Conservation (phyloP, 2,113 vertebrate species). For the Apodemus speciosus region DNA sequence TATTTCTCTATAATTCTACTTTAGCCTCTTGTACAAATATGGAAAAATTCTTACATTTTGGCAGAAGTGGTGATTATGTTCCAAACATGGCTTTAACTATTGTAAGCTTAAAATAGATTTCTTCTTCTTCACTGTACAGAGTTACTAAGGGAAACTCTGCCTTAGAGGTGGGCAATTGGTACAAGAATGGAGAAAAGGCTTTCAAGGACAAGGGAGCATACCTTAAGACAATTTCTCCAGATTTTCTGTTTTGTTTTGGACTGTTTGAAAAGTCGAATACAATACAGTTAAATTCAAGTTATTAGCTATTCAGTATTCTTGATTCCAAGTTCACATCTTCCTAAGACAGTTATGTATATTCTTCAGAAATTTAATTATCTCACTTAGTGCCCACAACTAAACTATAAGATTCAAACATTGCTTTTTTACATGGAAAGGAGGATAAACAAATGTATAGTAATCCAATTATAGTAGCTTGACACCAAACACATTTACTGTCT, state of each 20-base stretch:
- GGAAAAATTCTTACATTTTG: slow-evolving; percentile 5
- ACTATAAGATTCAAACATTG: background rate
- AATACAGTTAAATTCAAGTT: slow-evolving; percentile 12
- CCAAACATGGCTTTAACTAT: background rate
- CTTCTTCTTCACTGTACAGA: background rate
- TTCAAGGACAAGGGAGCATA: background rate
- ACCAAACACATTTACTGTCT: background rate
- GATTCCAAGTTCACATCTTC: background rate
- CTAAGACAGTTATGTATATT: background rate
- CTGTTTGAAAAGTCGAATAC: background rate
- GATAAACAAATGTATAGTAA: background rate
- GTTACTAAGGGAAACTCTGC: background rate
- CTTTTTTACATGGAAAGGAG: background rate
- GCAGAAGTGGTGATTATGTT: background rate
- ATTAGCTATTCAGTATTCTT: background rate
- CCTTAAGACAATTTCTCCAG: background rate
- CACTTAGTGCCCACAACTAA: background rate
- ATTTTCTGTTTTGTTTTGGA: background rate
- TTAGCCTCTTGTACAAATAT: slow-evolving; percentile 36
- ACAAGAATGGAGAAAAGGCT: background rate
- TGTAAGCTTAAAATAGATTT: background rate
- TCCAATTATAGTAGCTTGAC: background rate
- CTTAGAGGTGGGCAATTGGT: background rate
- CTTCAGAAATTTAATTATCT: slow-evolving; percentile 4
- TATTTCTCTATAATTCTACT: slow-evolving; percentile 32